These are phyloP conservation scores for Centropus unirufus DNA, from an alignment of 2,113 vertebrate species.

Conservation along the genomic window DNA sequence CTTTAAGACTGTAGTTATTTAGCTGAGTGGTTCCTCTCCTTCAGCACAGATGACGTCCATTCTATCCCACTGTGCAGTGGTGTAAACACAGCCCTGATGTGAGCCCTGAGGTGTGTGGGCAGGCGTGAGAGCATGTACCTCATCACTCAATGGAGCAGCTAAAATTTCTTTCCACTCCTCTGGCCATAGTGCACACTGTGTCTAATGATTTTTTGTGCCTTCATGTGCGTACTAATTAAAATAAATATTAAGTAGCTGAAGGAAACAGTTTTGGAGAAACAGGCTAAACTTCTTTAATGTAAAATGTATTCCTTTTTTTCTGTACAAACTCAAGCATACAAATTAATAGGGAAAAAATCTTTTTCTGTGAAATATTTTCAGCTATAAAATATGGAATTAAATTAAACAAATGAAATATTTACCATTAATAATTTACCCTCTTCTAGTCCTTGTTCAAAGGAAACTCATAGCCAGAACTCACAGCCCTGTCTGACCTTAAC, in stretches of 20 bases:
- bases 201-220: neutral
- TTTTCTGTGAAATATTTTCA: neutral
- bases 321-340: neutral
- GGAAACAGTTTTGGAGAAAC: neutral
- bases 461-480: neutral
- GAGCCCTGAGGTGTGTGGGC: neutral
- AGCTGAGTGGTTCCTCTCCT: neutral
- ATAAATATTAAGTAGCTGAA: neutral
- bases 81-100: neutral
- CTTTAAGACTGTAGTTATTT: neutral
- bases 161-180: neutral
- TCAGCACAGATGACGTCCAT: neutral
- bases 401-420: neutral
- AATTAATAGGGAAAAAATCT: neutral
- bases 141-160: neutral
- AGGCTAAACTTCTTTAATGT: neutral
- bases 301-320: neutral
- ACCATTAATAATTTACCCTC: neutral
- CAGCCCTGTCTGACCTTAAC: neutral
- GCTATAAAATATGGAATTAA: neutral
- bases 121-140: neutral
- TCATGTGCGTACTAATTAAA: neutral
- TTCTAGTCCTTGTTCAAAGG: neutral
- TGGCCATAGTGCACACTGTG: rapidly evolving
- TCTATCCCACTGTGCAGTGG: rapidly evolving